phyloP scores from a whole-genome alignment of 2,888 invertebrate species.

The Chaitophorus viminalis region DNA sequence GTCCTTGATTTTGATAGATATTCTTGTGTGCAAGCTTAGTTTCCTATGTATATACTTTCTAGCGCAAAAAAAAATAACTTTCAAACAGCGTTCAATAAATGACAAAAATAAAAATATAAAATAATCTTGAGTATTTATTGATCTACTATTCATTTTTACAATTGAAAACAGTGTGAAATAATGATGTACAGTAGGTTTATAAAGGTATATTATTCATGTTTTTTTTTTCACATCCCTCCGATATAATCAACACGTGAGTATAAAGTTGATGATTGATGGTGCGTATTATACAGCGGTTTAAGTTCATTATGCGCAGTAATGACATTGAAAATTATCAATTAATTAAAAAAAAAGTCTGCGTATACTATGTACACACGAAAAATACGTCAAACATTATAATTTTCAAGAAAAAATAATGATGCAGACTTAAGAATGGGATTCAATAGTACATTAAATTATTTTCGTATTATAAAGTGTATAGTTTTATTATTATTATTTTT shows the following conservation, averaged over 20 bases:
- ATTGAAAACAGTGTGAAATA: slow-evolving; percentile 1
- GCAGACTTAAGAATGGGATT: neutral
- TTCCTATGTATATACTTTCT: neutral
- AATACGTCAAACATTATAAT: neutral
- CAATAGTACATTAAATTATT: no score
- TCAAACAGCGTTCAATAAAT: neutral
- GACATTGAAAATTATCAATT: neutral
- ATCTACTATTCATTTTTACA: neutral
- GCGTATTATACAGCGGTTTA: neutral
- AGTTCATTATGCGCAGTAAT: slow-evolving; percentile 10
- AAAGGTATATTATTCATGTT: neutral
- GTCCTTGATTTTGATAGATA: neutral
- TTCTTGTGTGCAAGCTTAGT: neutral
- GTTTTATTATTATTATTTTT: no score
- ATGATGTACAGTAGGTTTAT: neutral
- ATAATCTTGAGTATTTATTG: neutral
- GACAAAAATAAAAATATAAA: neutral
- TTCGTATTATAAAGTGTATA: no score
- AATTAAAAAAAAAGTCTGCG: neutral
- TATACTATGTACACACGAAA: neutral
- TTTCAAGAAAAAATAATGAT: no score
- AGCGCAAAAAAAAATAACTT: neutral
- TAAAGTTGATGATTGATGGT: slow-evolving; percentile 29
- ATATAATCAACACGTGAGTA: slow-evolving; percentile 14
- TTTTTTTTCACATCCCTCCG: neutral